Conservation (phyloP, 2,113 vertebrate genomes). For the Pelusios castaneus region DNA sequence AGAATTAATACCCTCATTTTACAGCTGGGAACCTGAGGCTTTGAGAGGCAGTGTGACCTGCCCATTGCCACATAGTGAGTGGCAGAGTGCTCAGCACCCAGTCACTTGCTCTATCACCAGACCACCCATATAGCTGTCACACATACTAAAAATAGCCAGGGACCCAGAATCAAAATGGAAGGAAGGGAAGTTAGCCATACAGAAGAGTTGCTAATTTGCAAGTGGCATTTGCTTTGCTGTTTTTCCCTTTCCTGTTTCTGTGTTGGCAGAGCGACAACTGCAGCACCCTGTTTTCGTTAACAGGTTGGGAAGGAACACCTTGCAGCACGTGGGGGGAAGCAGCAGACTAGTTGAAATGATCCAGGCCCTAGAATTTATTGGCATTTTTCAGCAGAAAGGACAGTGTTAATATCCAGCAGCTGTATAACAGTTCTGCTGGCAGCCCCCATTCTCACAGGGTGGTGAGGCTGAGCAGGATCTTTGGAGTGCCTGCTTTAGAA, state of each 20-base stretch:
- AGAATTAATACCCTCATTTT: background rate
- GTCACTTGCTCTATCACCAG: background rate
- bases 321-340: slow-evolving; percentile 24
- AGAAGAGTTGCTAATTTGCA: background rate
- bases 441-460: rapidly evolving
- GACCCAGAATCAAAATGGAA: background rate
- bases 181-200: background rate
- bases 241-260: background rate
- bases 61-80: rapidly evolving
- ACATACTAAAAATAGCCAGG: background rate
- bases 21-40: background rate
- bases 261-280: background rate
- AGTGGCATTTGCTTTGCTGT: background rate
- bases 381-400: background rate
- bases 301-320: background rate
- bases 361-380: background rate
- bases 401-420: slow-evolving; percentile 7
- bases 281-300: background rate
- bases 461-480: background rate
- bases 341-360: background rate
- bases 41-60: rapidly evolving
- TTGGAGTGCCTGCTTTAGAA: rapidly evolving
- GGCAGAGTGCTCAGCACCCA: rapidly evolving
- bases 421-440: slow-evolving; percentile 30
- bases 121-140: background rate